Percentiles rank a stretch among this genome's conserved stretches.
Conservation (phyloP, 2,797 vertebrate species). For the Anguilla marmorata region DNA sequence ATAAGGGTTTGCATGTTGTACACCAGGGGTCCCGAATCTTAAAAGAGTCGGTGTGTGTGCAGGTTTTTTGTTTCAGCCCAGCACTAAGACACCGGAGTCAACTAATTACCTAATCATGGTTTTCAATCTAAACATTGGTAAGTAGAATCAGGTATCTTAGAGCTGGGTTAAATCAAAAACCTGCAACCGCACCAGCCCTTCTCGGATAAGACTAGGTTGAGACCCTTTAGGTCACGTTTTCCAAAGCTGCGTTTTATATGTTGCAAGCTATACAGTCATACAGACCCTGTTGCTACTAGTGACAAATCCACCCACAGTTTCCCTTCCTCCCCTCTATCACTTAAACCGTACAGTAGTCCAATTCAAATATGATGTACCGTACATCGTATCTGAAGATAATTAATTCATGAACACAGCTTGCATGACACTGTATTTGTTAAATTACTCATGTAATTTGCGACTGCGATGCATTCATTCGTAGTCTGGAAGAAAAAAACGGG, state of each 20-base stretch:
- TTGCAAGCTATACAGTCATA: constrained; percentile 12
- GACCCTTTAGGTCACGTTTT: constrained; percentile 12
- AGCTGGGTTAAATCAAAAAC: no score
- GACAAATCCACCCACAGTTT: constrained; percentile 47
- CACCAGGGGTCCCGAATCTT: no score
- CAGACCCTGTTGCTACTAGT: constrained; percentile 51
- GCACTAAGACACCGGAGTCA: no score
- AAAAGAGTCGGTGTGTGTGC: no score
- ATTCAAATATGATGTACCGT: background rate
- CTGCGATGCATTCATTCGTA: background rate
- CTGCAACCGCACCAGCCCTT: no score
- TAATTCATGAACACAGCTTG: background rate
- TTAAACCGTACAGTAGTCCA: constrained; percentile 7
- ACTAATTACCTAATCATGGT: no score
- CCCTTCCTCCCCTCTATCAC: constrained; percentile 30
- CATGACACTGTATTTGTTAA: background rate
- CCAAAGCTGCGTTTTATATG: background rate
- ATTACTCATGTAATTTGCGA: background rate
- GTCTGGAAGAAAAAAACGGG: background rate
- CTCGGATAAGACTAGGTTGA: no score
- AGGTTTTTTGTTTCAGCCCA: no score
- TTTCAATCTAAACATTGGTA: no score
- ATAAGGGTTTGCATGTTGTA: constrained; percentile 10
- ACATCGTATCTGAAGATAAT: background rate
- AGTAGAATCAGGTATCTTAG: no score